Evolutionary conservation across 2,797 vertebrate species (phyloP), one percentile per base, ranked within the genome.

Genomic region (Labeo calbasu): DNA sequence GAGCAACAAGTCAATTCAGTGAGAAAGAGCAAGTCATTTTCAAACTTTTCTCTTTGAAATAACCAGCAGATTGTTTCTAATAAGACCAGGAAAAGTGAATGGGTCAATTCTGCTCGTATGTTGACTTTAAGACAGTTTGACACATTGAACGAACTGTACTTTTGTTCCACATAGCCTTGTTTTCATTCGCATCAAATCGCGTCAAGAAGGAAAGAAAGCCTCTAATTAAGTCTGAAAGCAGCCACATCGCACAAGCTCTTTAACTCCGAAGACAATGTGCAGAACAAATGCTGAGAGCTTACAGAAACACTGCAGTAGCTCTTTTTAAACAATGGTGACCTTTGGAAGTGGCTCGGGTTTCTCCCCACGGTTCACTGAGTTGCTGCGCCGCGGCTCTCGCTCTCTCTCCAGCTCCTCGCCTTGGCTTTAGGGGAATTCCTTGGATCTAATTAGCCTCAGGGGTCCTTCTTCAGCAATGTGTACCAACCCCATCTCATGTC

Each of bases 391-490:
- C 0, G 32, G 23, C 68, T 73, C 59, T 19, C 10, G 1, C 48
- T 79, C 46, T 48, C 71, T 81, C 75, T 46, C 50, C 61, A 25
- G 65, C 21, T 61, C 65, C 65, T 13, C 61, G 66, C 51, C 48
- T 25, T 86, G 59, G 75, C 59, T 86, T 82, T 83, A 63, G 85
- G 82, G 86, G 81, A 79, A 85, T 87, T 86, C 80, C 65, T 71
- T 71, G 80, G 82, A 86, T 87, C 83, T 91, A 89, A 92, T 91
- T 91, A 91, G 85, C 88, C 88, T 89, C 79, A 78, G 84, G 89
- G 84, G 89, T 84, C 82, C 51, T 50, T 77, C 82, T 79, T 88
- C 14, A 53, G 83, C 86, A 79, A 72, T 72, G 25, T 75, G 72
- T 79, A 88, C 68, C 84, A 86, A 81, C 79, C 50, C 71, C 51